Evolutionary conservation across 1,140 invertebrate species (phyloP).

Genomic region (Sipha flava): DNA sequence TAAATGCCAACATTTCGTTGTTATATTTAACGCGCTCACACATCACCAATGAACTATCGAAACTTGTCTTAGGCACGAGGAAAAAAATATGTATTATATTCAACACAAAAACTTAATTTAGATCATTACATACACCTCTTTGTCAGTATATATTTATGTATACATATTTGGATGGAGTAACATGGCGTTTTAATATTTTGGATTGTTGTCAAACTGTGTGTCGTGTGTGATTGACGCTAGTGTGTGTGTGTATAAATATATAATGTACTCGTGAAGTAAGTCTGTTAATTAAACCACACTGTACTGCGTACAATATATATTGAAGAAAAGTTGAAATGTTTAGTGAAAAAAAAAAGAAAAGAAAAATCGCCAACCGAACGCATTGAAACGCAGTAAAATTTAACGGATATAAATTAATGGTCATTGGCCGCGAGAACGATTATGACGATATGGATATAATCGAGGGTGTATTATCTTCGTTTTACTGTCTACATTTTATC

Average conservation of each 20-base stretch:
- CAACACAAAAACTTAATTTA: neutral
- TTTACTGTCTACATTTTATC: neutral
- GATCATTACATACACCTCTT: neutral
- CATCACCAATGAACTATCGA: neutral
- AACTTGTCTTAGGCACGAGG: neutral
- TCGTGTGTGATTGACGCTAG: no score
- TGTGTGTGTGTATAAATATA: no score
- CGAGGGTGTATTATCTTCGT: neutral
- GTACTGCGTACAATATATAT: neutral
- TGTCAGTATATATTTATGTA: no score
- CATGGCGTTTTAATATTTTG: neutral
- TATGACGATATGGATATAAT: neutral
- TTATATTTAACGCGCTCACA: neutral
- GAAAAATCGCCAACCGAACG: neutral
- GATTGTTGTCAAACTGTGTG: neutral
- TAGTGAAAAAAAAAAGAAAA: neutral
- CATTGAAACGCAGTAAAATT: neutral
- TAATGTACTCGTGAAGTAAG: no score
- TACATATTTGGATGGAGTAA: no score
- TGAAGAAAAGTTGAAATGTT: neutral
- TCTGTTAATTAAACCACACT: neutral
- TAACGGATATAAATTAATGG: neutral
- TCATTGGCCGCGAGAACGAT: neutral
- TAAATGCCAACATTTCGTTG: slow-evolving; percentile 5
- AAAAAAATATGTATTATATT: neutral